Evolutionary conservation across 2,113 vertebrate genomes (phyloP), one percentile per base, ranked within the genome.

Genomic region (Rynchops niger): DNA sequence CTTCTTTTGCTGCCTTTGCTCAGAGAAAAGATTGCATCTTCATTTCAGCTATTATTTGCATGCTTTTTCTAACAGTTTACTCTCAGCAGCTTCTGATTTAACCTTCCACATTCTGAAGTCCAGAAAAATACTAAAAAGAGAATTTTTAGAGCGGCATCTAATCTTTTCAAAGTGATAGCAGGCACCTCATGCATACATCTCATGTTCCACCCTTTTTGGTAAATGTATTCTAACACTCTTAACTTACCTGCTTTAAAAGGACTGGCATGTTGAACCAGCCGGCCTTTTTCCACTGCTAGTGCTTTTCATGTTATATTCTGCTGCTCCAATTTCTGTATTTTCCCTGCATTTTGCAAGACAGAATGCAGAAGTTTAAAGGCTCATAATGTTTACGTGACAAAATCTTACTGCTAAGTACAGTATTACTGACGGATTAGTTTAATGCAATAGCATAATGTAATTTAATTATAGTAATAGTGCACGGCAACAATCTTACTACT

Each of bases 381-480:
- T 96, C 69, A 67, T 84, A 90, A 90, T n/a, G 42, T 94, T 96
- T 86, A 80, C 78, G 72, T 93, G 93, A 96, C 96, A 98, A 86
- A 92, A 96, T 89, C 95, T 97, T 93, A 56, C 95, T 89, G 79
- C 91, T 96, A 97, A 97, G 82, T 97, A 98, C 86, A 95, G 97
- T 97, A 98, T 98, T 97, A 96, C 87, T 98, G 97, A 97, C 1
- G 0, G 83, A 95, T 98, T 97, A 95, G 96, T 97, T 97, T 97
- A 97, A 86, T 97, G 96, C 97, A 97, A 98, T 82, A 91, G 73
- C 62, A 87, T 89, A 95, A 97, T 95, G 90, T 93, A 93, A 98
- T 98, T 97, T 97, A 98, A 97, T 97, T 98, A 97, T 93, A 97
- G 97, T 97, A 97, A 97, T 97, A 98, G 95, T 86, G 97, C 96